A percentile compares a stretch with the other conserved stretches of the same genome.
phyloP scores from a whole-genome alignment of 2,113 vertebrate genomes.

The Setophaga petechia region DNA sequence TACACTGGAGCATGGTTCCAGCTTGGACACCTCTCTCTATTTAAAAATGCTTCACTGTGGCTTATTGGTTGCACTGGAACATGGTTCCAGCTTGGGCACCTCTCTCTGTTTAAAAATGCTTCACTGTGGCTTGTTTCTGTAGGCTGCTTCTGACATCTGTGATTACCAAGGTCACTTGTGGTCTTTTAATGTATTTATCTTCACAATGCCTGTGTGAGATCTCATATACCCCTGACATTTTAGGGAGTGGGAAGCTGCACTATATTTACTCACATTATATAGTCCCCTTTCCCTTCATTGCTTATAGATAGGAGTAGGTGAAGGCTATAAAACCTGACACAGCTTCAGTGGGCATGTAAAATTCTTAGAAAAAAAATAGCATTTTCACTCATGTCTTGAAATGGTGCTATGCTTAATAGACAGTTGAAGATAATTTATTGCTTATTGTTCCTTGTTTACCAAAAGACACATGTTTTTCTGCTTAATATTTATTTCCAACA shows the following conservation, averaged over 20 bases:
- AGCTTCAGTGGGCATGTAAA: neutral
- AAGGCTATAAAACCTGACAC: neutral
- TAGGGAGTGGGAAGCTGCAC: neutral
- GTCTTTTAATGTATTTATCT: neutral
- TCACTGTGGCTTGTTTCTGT: neutral
- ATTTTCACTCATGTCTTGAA: neutral
- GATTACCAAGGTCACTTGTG: neutral
- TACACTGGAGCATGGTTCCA: neutral
- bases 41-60: neutral
- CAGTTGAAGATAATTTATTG: neutral
- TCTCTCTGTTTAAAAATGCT: neutral
- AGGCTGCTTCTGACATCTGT: neutral
- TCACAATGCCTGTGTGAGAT: neutral
- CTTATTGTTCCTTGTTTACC: neutral
- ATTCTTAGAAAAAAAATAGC: neutral
- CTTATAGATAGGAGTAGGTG: neutral
- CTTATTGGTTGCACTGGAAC: neutral
- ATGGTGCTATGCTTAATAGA: neutral
- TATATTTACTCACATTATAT: neutral
- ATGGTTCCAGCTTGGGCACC: neutral
- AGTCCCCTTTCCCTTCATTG: neutral
- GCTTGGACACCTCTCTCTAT: neutral
- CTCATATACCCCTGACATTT: neutral
- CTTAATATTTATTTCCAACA: neutral
- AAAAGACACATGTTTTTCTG: neutral